A percentile compares a stretch with the other conserved stretches of the same genome.
Conservation (phyloP, 2,113 vertebrate genomes). For the Chinchilla lanigera region DNA sequence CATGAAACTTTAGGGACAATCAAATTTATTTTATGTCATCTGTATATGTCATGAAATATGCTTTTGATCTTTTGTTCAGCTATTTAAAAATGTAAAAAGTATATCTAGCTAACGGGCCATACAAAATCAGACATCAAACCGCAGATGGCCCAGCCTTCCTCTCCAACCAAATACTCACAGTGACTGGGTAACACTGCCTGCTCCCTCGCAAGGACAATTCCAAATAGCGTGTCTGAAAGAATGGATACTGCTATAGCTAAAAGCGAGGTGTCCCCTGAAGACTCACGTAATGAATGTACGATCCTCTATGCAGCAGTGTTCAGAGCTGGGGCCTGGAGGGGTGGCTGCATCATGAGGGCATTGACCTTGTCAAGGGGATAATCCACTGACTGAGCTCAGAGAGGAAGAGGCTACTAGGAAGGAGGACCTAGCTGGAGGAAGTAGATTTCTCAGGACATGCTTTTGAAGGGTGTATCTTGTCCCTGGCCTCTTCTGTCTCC, state of each 20-base stretch:
- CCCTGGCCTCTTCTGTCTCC: neutral
- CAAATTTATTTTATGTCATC: neutral
- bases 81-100: neutral
- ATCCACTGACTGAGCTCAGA: neutral
- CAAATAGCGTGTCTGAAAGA: neutral
- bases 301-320: neutral
- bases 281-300: neutral
- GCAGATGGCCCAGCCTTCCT: neutral
- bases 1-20: slow-evolving; percentile 33
- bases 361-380: neutral
- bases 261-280: neutral
- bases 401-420: neutral
- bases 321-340: neutral
- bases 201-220: neutral
- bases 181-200: neutral
- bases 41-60: neutral
- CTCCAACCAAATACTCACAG: neutral
- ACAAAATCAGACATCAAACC: neutral
- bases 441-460: neutral
- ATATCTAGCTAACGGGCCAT: neutral
- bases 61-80: neutral
- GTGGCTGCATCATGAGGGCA: neutral
- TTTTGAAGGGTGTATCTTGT: neutral
- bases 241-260: neutral
- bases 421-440: neutral